These are phyloP conservation scores for Lineus longissimus DNA, from an alignment of 1,140 invertebrate species.

Conservation along the genomic window DNA sequence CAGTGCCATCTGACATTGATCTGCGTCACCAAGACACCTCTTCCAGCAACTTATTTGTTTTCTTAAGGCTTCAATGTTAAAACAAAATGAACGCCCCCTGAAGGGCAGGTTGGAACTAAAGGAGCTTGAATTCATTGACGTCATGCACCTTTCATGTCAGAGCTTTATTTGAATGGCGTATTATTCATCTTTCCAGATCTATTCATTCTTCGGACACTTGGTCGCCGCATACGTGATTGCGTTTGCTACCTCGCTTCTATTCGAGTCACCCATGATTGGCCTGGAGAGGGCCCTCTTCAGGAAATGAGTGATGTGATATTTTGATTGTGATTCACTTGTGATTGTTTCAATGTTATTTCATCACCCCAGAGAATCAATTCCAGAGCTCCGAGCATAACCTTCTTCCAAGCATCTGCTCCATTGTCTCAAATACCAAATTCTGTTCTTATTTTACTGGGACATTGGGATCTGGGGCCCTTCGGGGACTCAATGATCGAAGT, in stretches of 20 bases:
- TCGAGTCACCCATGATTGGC: constrained; percentile 46
- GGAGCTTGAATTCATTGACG: background rate
- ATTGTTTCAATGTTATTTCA: too few relatives aligned
- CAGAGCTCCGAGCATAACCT: too few relatives aligned
- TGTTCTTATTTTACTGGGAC: too few relatives aligned
- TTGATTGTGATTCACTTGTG: too few relatives aligned
- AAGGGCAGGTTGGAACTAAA: background rate
- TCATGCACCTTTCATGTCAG: background rate
- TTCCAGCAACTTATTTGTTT: too few relatives aligned
- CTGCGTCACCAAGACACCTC: too few relatives aligned
- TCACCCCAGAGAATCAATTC: too few relatives aligned
- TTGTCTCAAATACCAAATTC: too few relatives aligned
- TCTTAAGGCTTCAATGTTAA: background rate
- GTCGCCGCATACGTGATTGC: constrained; percentile 35
- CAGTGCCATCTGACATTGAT: background rate
- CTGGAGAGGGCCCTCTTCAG: constrained; percentile 36
- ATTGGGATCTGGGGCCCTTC: too few relatives aligned
- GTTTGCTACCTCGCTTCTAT: constrained; percentile 37
- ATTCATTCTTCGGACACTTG: constrained; percentile 39
- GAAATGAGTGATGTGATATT: background rate
- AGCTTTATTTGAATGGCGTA: too few relatives aligned
- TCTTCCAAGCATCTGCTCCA: too few relatives aligned
- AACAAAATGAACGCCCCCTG: background rate
- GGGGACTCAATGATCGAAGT: too few relatives aligned
- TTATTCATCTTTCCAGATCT: constrained; percentile 28